Evolutionary conservation across 2,888 invertebrate species (phyloP).

Genomic region (Schizotus pectinicornis): DNA sequence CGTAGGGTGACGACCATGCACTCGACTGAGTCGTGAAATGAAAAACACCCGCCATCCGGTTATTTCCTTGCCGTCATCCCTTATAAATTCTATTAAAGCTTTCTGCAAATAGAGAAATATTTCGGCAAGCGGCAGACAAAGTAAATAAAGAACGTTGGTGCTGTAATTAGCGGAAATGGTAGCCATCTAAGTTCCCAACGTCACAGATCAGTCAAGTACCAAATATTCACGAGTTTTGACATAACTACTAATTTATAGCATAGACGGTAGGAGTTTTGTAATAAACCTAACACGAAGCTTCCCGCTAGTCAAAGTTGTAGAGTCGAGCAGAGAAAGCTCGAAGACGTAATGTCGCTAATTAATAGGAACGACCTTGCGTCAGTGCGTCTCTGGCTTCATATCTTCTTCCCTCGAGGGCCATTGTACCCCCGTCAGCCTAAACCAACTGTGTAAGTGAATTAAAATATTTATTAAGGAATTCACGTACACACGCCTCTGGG

Average conservation of each 20-base stretch:
- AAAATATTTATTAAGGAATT: slow-evolving; percentile 60
- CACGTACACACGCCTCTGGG: slow-evolving; percentile 54
- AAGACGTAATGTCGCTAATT: slow-evolving; percentile 57
- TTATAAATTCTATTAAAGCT: slow-evolving; percentile 33
- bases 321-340: slow-evolving; percentile 30
- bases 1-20: slow-evolving; percentile 35
- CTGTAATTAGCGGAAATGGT: slow-evolving; percentile 31
- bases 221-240: slow-evolving; percentile 26
- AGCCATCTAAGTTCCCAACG: slow-evolving; percentile 24
- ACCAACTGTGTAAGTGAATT: slow-evolving; percentile 59
- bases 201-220: slow-evolving; percentile 30
- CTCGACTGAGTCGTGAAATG: slow-evolving; percentile 35
- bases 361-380: slow-evolving; percentile 55
- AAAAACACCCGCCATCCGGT: slow-evolving; percentile 31
- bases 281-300: slow-evolving; percentile 35
- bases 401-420: slow-evolving; percentile 54
- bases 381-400: slow-evolving; percentile 52
- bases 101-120: slow-evolving; percentile 30
- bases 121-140: slow-evolving; percentile 30
- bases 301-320: slow-evolving; percentile 3
- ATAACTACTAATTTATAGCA: slow-evolving; percentile 28
- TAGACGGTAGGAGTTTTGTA: slow-evolving; percentile 35
- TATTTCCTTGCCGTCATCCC: slow-evolving; percentile 28
- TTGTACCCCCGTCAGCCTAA: slow-evolving; percentile 55
- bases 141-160: slow-evolving; percentile 33